phyloP scores from a whole-genome alignment of 2,888 invertebrate species.

The Lasioglossum figueresi region DNA sequence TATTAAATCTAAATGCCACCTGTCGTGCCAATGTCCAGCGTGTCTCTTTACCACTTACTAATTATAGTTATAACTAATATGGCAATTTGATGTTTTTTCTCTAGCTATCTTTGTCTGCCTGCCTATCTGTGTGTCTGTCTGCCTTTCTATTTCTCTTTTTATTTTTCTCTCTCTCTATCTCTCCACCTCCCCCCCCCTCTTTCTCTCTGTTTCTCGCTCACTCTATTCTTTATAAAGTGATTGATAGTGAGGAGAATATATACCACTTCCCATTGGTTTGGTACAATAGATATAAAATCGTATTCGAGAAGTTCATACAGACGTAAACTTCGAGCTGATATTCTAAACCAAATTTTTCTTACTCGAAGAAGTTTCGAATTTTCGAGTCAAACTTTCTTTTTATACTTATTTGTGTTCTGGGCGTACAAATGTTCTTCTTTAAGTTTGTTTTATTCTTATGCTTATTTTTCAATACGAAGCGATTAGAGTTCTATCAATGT shows the following conservation, averaged over 20 bases:
- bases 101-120: conserved; percentile 52
- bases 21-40: conserved; percentile 84
- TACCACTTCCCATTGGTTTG: conserved; percentile 54
- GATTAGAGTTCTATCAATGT: conserved; percentile 3
- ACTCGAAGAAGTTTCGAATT: conserved; percentile 27
- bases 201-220: conserved; percentile 4
- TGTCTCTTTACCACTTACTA: conserved; percentile 84
- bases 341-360: conserved; percentile 16
- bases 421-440: conserved; percentile 9
- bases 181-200: conserved; percentile 33
- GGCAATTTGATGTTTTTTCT: conserved; percentile 59
- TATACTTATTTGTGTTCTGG: background rate
- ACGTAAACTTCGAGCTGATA: conserved; percentile 13
- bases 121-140: conserved; percentile 29
- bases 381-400: conserved; percentile 27
- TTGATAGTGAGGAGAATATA: conserved; percentile 30
- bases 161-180: conserved; percentile 32
- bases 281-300: conserved; percentile 18
- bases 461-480: background rate
- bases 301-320: conserved; percentile 10
- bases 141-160: background rate
- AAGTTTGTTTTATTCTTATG: background rate
- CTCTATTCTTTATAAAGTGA: conserved; percentile 23
- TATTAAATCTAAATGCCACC: conserved; percentile 84
- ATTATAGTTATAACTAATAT: conserved; percentile 80